These are phyloP conservation scores for Seira sanloemensis DNA, from an alignment of 2,888 invertebrate species.

Conservation along the genomic window DNA sequence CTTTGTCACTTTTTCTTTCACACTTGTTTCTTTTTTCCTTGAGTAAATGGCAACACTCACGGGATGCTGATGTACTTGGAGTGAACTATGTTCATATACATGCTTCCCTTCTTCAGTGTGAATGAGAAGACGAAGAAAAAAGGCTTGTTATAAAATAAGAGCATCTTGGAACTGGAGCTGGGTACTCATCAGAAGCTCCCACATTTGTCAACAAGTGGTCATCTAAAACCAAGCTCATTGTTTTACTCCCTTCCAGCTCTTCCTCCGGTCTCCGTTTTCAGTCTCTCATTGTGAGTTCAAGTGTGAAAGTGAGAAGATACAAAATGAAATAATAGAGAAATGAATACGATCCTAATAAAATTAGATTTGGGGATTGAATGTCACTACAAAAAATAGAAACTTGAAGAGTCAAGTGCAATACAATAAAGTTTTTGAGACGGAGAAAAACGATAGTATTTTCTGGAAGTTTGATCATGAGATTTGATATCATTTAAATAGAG, in stretches of 20 bases:
- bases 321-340: not conserved
- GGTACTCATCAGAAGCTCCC: constrained; percentile 7
- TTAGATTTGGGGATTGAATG: not conserved
- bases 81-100: not conserved
- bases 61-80: not conserved
- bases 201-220: constrained; percentile 51
- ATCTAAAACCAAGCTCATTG: constrained; percentile 18
- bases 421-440: not conserved
- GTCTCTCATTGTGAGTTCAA: not conserved
- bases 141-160: not conserved
- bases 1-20: not conserved
- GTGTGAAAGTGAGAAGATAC: not conserved
- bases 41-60: not conserved
- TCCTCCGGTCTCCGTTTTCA: not conserved
- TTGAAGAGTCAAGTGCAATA: not conserved
- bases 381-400: not conserved
- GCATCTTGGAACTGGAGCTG: constrained; percentile 24
- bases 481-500: not conserved
- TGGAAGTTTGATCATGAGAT: not conserved
- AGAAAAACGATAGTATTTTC: not conserved
- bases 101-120: not conserved
- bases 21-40: not conserved
- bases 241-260: not conserved
- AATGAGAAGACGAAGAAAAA: not conserved
- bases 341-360: not conserved